Percentiles rank a stretch among this genome's conserved stretches.
Evolutionary conservation across 2,797 vertebrate species (phyloP).

Genomic region (Spinibarbus caldwelli): DNA sequence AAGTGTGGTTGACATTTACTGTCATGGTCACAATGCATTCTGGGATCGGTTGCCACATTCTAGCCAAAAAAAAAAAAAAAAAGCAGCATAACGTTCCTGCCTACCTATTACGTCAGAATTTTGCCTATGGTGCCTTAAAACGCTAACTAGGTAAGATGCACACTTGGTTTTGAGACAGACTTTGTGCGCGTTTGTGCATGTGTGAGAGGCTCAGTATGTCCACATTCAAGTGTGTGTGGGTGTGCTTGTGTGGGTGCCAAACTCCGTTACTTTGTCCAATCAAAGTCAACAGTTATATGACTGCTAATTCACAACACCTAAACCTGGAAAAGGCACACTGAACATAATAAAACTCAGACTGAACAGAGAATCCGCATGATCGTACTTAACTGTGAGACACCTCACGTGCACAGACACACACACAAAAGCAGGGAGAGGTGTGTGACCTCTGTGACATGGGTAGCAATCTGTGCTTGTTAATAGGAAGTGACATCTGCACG

Average conservation of each 20-base stretch:
- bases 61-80: background rate
- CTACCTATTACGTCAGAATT: background rate
- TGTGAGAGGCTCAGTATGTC: background rate
- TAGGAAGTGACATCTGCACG: conserved; percentile 70
- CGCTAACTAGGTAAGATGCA: background rate
- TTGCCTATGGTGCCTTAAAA: background rate
- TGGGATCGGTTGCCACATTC: background rate
- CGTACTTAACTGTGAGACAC: background rate
- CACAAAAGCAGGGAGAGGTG: conserved; percentile 40
- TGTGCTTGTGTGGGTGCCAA: conserved; percentile 15
- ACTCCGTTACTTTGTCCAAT: background rate
- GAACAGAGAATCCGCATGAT: background rate
- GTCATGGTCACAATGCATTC: background rate
- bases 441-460: conserved; percentile 54
- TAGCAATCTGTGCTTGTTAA: conserved; percentile 64
- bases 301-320: background rate
- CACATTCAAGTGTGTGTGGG: conserved; percentile 53
- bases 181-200: background rate
- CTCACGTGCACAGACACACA: conserved; percentile 26
- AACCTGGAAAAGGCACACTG: background rate
- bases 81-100: background rate
- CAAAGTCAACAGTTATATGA: background rate
- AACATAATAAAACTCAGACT: background rate
- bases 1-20: background rate
- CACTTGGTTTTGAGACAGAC: background rate